Evolutionary conservation across 2,113 vertebrate species (phyloP).

Genomic region (Pseudolaguvia tuberculata): DNA sequence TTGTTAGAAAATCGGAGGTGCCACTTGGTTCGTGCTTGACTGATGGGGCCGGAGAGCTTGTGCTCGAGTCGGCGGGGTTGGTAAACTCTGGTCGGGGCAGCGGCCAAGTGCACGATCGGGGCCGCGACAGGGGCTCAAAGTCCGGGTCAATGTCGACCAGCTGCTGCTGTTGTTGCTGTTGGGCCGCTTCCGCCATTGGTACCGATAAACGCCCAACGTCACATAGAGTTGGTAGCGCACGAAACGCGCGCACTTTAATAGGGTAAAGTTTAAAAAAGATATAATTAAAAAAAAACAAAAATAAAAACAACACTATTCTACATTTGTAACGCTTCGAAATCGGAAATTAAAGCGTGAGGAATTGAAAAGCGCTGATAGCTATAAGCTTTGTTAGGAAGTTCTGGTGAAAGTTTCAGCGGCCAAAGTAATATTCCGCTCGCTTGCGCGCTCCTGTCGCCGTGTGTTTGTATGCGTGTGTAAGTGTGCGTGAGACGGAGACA

Average conservation of each 20-base stretch:
- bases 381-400: conserved; percentile 15
- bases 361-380: background rate
- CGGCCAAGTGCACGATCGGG: conserved; percentile 82
- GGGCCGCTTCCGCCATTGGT: conserved; percentile 77
- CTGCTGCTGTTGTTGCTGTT: conserved; percentile 69
- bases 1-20: conserved; percentile 78
- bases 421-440: conserved; percentile 26
- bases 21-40: conserved; percentile 77
- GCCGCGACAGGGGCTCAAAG: conserved; percentile 80
- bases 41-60: conserved; percentile 82
- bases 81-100: conserved; percentile 85
- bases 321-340: background rate
- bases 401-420: conserved; percentile 31
- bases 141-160: conserved; percentile 82
- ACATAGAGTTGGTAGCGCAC: conserved; percentile 49
- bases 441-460: conserved; percentile 36
- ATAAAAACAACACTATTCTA: conserved; percentile 7
- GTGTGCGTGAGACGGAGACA: conserved; percentile 24
- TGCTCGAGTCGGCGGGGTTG: conserved; percentile 81
- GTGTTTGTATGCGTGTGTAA: conserved; percentile 45
- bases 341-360: background rate
- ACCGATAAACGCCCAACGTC: conserved; percentile 57
- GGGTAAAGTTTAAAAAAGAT: background rate
- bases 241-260: conserved; percentile 11
- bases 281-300: conserved; percentile 9